Conservation (phyloP, 1,140 invertebrate species). For the Hydropsyche tenuis region DNA sequence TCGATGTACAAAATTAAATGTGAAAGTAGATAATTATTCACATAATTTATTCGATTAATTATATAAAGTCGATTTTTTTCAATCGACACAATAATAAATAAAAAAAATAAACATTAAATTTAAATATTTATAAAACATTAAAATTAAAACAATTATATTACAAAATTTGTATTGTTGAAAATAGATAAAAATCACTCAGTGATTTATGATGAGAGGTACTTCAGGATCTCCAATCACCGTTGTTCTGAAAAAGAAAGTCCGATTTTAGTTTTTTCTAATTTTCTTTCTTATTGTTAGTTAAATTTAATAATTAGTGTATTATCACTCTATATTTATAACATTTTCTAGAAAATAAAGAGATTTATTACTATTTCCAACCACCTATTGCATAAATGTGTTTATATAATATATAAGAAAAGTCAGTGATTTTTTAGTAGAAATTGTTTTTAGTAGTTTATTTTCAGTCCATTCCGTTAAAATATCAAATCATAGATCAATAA, state of each 20-base stretch:
- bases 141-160: no score
- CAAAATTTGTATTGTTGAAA: neutral
- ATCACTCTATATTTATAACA: no score
- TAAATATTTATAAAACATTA: no score
- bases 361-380: neutral
- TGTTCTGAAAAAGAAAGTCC: slow-evolving; percentile 42
- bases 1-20: neutral
- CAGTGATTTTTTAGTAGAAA: neutral
- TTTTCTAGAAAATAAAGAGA: neutral
- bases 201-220: slow-evolving; percentile 42
- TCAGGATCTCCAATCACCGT: slow-evolving; percentile 49
- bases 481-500: slow-evolving; percentile 26
- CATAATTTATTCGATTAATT: slow-evolving; percentile 10
- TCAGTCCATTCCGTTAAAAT: no score
- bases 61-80: no score
- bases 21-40: no score
- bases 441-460: neutral
- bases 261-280: neutral
- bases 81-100: slow-evolving; percentile 3
- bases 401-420: neutral
- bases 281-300: neutral
- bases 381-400: neutral
- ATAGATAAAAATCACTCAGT: slow-evolving; percentile 26
- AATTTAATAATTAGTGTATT: no score
- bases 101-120: no score